These are phyloP conservation scores for Microcebus jonahi DNA, from an alignment of 2,113 vertebrate species.

Conservation along the genomic window DNA sequence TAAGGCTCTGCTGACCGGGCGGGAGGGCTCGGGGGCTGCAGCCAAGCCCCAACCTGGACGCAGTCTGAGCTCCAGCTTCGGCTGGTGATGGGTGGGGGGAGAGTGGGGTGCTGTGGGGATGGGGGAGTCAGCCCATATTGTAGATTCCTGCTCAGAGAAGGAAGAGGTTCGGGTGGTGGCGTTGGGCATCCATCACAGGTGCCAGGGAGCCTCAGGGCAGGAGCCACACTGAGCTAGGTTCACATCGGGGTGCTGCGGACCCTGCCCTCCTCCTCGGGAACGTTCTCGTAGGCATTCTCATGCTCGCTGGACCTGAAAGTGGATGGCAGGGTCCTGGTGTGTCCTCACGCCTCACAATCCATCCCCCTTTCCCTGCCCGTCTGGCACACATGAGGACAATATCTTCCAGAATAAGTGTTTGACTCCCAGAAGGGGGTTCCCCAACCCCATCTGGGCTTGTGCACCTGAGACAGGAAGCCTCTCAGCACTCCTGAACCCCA, in stretches of 20 bases:
- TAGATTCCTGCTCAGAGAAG: neutral
- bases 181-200: neutral
- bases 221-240: neutral
- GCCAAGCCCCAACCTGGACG: neutral
- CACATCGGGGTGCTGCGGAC: conserved; percentile 85
- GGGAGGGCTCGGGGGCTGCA: neutral
- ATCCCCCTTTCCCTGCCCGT: neutral
- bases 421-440: neutral
- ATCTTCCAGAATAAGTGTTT: neutral
- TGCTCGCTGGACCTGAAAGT: conserved; percentile 81
- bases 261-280: conserved; percentile 71
- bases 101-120: fast-evolving
- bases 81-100: neutral
- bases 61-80: neutral
- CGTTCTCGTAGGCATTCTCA: conserved; percentile 68
- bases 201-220: neutral
- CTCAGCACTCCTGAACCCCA: neutral
- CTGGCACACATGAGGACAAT: neutral
- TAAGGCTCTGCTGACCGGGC: neutral
- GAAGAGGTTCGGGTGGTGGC: neutral
- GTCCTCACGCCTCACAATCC: neutral
- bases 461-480: neutral
- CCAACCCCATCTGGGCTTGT: neutral
- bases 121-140: neutral
- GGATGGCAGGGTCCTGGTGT: neutral